phyloP scores from a whole-genome alignment of 2,113 vertebrate genomes.

The Syrrhaptes paradoxus region DNA sequence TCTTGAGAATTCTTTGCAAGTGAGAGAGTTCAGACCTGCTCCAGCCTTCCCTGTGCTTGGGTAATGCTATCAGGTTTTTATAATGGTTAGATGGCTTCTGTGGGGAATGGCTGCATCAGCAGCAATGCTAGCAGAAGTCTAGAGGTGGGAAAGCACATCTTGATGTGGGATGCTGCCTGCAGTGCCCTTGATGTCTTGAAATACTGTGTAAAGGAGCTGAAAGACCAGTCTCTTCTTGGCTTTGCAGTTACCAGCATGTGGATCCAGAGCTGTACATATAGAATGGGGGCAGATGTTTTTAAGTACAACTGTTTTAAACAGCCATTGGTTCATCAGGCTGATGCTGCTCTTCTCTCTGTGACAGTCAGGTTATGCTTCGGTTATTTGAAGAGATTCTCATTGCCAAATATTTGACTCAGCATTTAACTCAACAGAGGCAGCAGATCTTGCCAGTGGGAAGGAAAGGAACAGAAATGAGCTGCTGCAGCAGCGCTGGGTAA shows the following conservation, averaged over 20 bases:
- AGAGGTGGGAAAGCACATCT: background rate
- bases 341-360: background rate
- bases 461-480: background rate
- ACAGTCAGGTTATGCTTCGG: background rate
- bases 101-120: background rate
- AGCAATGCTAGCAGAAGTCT: background rate
- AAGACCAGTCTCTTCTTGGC: background rate
- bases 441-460: background rate
- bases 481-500: background rate
- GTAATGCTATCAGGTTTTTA: background rate
- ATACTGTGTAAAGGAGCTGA: constrained; percentile 9
- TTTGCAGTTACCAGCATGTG: background rate
- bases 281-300: background rate
- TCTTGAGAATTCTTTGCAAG: background rate
- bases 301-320: constrained; percentile 4
- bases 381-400: constrained; percentile 11
- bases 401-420: background rate
- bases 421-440: background rate
- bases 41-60: background rate
- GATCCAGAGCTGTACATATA: background rate
- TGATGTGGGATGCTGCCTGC: background rate
- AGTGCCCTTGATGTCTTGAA: constrained; percentile 10
- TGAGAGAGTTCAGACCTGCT: background rate
- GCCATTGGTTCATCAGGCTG: background rate
- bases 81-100: background rate